Evolutionary conservation across 2,888 invertebrate species (phyloP).

Genomic region (Drosophila seclusa): DNA sequence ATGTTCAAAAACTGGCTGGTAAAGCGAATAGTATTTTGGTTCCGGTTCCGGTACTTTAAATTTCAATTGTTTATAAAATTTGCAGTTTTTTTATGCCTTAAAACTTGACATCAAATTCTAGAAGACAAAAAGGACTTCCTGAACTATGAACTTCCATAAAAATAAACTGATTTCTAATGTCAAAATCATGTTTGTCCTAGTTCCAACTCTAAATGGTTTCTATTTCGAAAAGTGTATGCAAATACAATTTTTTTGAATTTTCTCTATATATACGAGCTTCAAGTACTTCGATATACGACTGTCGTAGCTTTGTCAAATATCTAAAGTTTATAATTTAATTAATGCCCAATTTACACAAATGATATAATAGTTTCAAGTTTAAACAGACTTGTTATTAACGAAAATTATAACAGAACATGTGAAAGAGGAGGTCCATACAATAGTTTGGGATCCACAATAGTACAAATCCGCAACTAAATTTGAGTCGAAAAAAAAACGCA

Average conservation of each 20-base stretch:
- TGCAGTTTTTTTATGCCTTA: too few relatives aligned
- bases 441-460: neutral
- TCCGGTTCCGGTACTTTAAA: neutral
- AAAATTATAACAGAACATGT: too few relatives aligned
- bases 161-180: neutral
- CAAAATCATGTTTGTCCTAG: neutral
- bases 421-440: too few relatives aligned
- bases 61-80: too few relatives aligned
- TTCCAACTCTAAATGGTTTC: neutral
- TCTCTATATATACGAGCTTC: rapidly evolving
- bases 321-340: neutral
- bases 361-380: neutral
- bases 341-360: neutral
- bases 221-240: neutral
- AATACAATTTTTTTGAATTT: neutral
- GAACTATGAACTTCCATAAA: neutral
- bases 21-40: neutral
- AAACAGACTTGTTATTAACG: too few relatives aligned
- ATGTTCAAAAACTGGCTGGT: neutral
- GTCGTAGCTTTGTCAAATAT: neutral
- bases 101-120: neutral
- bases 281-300: neutral
- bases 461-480: neutral
- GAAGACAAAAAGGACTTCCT: neutral
- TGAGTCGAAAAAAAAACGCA: neutral